Evolutionary conservation across 1,140 invertebrate genomes (phyloP), one percentile per base, ranked within the genome.

Genomic region (Anoplolepis gracilipes): DNA sequence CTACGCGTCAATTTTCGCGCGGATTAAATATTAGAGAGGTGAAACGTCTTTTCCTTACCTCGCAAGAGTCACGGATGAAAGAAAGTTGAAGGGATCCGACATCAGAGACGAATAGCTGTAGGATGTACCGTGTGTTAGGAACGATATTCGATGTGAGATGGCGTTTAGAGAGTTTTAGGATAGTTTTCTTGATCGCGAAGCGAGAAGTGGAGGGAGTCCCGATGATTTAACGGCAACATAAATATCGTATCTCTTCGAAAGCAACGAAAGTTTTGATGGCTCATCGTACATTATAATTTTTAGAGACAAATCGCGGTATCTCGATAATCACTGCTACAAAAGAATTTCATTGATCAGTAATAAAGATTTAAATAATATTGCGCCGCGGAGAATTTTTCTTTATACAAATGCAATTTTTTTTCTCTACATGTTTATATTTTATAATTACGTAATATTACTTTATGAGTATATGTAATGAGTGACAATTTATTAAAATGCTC

Each of bases 21-120:
- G 59, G 69, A 90, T 90, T 90, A 90, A 90, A 87, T 90, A 88
- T 88, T 85, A 84, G 86, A 72, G 64, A 64, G 62, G 30, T 59
- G 75, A 73, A 55, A 36, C 73, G 33, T 57, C 57, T 69, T 36
- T 59, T 42, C 16, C 79, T 49, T 55, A 25, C 22, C 42, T 65
- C 59, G 64, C 53, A 55, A 39, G 22, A 72, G 19, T 57, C 57
- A 4, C 76, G 55, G 39, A 42, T 77, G 73, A 85, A 85, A 79
- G 28, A 79, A 79, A 49, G n/a, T 25, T 22, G 49, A 39, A 69
- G 19, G n/a, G n/a, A 69, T 82, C 28, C 36, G 67, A 82, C 53
- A 25, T 11, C 36, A 19, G 79, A 81, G 79, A 90, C 73, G 88
- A 85, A 90, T 84, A 78, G 69, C 57, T 10, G 73, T 62, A 61